Percentiles rank a stretch among this genome's conserved stretches.
phyloP scores from a whole-genome alignment of 2,888 invertebrate genomes.

The Sycophila texana region DNA sequence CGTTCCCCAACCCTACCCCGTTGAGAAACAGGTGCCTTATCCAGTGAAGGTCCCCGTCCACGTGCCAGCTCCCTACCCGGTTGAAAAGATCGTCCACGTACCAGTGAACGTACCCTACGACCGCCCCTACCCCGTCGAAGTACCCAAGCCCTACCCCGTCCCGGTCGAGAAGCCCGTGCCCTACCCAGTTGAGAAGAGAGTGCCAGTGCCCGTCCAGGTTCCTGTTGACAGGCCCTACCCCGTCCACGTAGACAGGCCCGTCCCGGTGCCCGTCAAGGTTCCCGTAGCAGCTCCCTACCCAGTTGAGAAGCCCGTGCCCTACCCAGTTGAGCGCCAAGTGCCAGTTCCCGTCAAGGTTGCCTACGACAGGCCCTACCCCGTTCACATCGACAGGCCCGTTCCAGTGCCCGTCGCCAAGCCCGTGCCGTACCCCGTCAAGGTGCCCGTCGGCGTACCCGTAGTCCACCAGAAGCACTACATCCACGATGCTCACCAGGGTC shows the following conservation, averaged over 20 bases:
- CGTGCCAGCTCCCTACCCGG: constrained; percentile 81
- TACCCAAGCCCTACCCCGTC: constrained; percentile 69
- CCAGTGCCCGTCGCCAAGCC: constrained; percentile 76
- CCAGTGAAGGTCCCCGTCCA: constrained; percentile 83
- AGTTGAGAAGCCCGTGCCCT: constrained; percentile 82
- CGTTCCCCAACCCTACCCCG: constrained; percentile 83
- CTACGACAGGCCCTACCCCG: constrained; percentile 82
- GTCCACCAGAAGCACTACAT: constrained; percentile 56
- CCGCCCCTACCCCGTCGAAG: constrained; percentile 79
- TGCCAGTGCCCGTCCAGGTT: constrained; percentile 80
- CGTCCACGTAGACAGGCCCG: constrained; percentile 77
- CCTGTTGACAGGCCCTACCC: constrained; percentile 81
- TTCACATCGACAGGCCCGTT: constrained; percentile 73
- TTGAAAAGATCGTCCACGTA: constrained; percentile 83
- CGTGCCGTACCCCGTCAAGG: constrained; percentile 79
- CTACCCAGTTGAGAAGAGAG: constrained; percentile 81
- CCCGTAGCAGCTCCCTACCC: constrained; percentile 79
- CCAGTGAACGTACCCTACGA: constrained; percentile 83
- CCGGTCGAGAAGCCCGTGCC: constrained; percentile 80
- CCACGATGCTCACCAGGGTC: constrained; percentile 51
- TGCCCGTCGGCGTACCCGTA: constrained; percentile 79
- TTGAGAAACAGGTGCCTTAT: constrained; percentile 85
- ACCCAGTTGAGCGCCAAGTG: constrained; percentile 79
- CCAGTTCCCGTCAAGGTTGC: constrained; percentile 84
- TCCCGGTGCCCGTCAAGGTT: constrained; percentile 79